A percentile compares a stretch with the other conserved stretches of the same genome.
Evolutionary conservation across 1,140 invertebrate genomes (phyloP).

Genomic region (Triops cancriformis): DNA sequence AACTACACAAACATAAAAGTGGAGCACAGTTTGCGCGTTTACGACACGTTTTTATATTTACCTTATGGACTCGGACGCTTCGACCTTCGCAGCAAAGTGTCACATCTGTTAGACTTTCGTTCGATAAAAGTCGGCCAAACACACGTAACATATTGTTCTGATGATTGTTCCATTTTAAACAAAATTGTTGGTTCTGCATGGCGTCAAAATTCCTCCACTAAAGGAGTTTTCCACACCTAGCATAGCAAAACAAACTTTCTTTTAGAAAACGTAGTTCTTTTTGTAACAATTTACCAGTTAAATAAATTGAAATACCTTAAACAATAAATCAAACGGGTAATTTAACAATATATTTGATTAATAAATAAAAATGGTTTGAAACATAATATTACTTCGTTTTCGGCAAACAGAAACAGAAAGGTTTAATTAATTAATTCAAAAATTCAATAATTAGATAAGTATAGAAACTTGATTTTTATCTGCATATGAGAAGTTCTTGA

Average conservation of each 20-base stretch:
- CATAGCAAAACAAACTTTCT: background rate
- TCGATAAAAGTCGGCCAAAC: constrained; percentile 73
- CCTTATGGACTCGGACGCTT: constrained; percentile 79
- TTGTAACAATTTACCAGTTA: too few species aligned
- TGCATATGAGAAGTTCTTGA: too few species aligned
- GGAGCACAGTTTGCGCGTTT: too few species aligned
- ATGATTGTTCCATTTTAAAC: constrained; percentile 82
- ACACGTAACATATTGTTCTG: constrained; percentile 73
- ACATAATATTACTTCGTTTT: too few species aligned
- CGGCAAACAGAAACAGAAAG: too few species aligned
- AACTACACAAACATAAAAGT: background rate
- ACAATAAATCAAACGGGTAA: too few species aligned
- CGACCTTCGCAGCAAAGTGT: constrained; percentile 80
- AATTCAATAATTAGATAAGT: too few species aligned
- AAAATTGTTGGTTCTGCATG: constrained; percentile 61
- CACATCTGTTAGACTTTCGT: constrained; percentile 84
- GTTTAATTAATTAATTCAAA: too few species aligned
- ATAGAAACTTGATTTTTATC: too few species aligned
- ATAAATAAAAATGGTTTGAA: too few species aligned
- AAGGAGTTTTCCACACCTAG: background rate
- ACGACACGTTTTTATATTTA: constrained; percentile 37
- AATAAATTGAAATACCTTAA: too few species aligned
- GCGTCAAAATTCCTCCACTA: background rate
- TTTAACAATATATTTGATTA: too few species aligned
- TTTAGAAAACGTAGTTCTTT: background rate